These are phyloP conservation scores for Tauraco hartlaubi DNA, from an alignment of 2,797 vertebrate species.

Conservation along the genomic window DNA sequence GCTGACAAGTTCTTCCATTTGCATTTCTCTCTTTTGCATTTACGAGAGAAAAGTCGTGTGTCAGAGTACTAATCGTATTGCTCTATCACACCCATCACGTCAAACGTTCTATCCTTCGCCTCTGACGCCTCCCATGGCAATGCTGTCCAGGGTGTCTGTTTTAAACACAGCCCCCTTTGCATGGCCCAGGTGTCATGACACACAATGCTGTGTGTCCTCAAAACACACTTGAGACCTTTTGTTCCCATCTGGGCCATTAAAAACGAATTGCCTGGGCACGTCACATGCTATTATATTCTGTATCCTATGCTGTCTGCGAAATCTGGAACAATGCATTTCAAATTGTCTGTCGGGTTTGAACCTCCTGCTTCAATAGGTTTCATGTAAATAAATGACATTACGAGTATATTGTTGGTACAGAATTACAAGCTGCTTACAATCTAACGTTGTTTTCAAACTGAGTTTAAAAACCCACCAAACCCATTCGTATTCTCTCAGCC, in stretches of 20 bases:
- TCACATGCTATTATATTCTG: neutral
- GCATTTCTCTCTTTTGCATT: rapidly evolving
- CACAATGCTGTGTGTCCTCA: neutral
- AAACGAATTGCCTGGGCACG: neutral
- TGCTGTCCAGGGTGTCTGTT: rapidly evolving
- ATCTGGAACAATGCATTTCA: neutral
- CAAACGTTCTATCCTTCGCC: neutral
- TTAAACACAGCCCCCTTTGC: neutral
- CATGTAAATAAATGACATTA: neutral
- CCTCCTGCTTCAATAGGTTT: neutral
- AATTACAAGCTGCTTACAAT: neutral
- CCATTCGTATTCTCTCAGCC: rapidly evolving
- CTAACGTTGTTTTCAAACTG: neutral
- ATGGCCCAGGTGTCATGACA: neutral
- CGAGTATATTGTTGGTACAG: neutral
- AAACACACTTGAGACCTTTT: neutral
- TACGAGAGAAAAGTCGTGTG: rapidly evolving
- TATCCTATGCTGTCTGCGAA: rapidly evolving
- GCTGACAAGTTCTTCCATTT: too few relatives aligned
- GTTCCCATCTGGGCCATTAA: neutral
- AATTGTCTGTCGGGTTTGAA: neutral
- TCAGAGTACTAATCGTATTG: rapidly evolving
- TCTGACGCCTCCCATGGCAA: too few relatives aligned
- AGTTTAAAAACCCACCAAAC: neutral
- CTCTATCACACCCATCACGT: rapidly evolving